phyloP scores from a whole-genome alignment of 2,888 invertebrate species.

The Balanococcus diminutus region DNA sequence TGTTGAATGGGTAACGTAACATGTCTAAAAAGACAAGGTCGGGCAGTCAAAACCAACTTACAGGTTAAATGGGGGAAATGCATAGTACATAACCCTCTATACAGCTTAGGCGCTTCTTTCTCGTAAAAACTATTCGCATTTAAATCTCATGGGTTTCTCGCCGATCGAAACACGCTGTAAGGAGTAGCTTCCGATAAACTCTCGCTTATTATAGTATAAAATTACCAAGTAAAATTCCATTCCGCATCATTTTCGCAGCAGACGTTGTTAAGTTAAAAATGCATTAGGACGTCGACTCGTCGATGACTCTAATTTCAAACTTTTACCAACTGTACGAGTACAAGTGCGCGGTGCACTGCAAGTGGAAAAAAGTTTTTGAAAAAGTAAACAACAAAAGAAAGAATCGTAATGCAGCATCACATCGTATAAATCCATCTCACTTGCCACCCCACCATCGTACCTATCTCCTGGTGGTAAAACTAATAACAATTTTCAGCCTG shows the following conservation, averaged over 20 bases:
- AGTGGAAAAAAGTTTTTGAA: neutral
- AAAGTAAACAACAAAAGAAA: neutral
- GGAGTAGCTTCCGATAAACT: neutral
- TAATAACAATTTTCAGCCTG: slow-evolving; percentile 4
- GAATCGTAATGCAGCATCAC: neutral
- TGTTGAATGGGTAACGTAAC: neutral
- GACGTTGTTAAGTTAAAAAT: neutral
- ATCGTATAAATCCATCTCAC: neutral
- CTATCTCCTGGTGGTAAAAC: neutral
- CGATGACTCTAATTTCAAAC: slow-evolving; percentile 6
- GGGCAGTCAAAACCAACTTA: neutral
- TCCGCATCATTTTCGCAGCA: neutral
- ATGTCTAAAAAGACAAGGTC: slow-evolving; percentile 15
- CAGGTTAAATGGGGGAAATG: neutral
- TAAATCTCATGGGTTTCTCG: neutral
- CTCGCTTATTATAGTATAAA: neutral
- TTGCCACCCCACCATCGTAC: neutral
- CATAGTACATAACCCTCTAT: neutral
- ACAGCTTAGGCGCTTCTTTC: neutral
- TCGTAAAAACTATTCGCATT: neutral
- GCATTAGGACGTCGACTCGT: neutral
- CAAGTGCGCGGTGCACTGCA: neutral
- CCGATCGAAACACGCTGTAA: neutral
- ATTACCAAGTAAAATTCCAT: neutral
- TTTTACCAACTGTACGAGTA: neutral